Base-by-base conservation (phyloP, 2,113 vertebrate genomes). In the Cisticola juncidis region DNA sequence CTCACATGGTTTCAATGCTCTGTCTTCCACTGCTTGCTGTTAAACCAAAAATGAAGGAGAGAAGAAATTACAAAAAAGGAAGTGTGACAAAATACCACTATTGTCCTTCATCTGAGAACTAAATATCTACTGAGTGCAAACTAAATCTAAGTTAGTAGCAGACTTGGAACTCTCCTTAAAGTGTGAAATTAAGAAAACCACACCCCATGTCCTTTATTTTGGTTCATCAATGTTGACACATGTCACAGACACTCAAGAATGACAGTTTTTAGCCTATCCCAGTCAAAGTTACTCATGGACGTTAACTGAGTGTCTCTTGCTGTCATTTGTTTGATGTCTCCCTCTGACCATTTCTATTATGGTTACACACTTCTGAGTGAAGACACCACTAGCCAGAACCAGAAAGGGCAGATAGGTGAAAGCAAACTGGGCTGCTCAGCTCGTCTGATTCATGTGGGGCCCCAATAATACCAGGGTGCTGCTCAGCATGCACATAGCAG, bases 401-500 rank as follows among this genome's bases (percentile, higher is more conserved):
- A 68, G 13, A 21, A 23, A 16, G 44, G 62, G n/a, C 53, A 86
- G 50, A 38, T 0, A 5, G 22, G 35, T 25, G 33, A 51, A 81
- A 73, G 35, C 23, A 60, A 64, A 36, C 12, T 1, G 1, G 35
- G 26, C 16, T 56, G 35, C 40, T 77, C 54, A 38, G 33, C 18
- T 69, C 56, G 15, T 57, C 8, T 80, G 53, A 53, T 60, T 40
- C 61, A 56, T 0, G 0, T 1, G 0, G 36, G 70, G 40, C 16
- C 40, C 40, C 38, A 58, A 9, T 11, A 77, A 58, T 38, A 74
- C 16, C 0, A 1, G 7, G 40, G 14, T 26, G n/a, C 50, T 54
- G 16, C 54, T 82, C 11, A 48, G 58, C 6, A 2, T 18, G 35
- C 5, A 3, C 60, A 78, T 45, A 66, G n/a, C 18, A 26, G 50